Evolutionary conservation across 2,888 invertebrate species (phyloP), one percentile per base, ranked within the genome.

Genomic region (Belgica antarctica): DNA sequence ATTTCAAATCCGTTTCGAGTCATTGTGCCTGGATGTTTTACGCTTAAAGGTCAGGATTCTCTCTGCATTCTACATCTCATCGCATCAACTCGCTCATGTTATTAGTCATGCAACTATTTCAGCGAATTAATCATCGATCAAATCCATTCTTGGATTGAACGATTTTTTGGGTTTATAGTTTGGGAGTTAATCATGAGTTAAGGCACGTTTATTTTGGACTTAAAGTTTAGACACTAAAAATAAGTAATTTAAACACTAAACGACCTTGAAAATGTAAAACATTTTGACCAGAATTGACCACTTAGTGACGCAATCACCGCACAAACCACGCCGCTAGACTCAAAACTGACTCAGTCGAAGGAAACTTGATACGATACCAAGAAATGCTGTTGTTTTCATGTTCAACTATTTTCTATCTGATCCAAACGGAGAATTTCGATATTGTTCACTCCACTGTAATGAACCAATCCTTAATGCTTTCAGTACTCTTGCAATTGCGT

Each of bases 31-130:
- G n/a, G 65, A 66, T 66, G 27, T 36, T 19, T 12, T 24, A 36
- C 24, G 41, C 36, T 25, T 15, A 66, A 66, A 66, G 65, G 65
- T 66, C 65, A 66, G 65, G 46, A 66, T 10, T 47, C 25, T n/a
- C n/a, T 47, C 47, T 17, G 17, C 19, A 22, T 52, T 52, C 19
- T 5, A 17, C 52, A 52, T 17, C 5, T 52, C 52, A 52, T 52
- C 3, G 8, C 22, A 41, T 31, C n/a, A n/a, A 31, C 34, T 41
- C 31, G 31, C 31, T 41, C 12, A 31, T 12, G 17, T 22, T 52
- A 22, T 52, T 52, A 52, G 52, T 52, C 52, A 52, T 52, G 19
- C 17, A 17, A 22, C 2, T 52, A 3, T 17, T 52, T 52, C 22
- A 17, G 22, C 17, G 52, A 5, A 52, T 52, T 52, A 52, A 52